Conservation (phyloP, 2,888 invertebrate species). For the Reticulitermes lucifugus region DNA sequence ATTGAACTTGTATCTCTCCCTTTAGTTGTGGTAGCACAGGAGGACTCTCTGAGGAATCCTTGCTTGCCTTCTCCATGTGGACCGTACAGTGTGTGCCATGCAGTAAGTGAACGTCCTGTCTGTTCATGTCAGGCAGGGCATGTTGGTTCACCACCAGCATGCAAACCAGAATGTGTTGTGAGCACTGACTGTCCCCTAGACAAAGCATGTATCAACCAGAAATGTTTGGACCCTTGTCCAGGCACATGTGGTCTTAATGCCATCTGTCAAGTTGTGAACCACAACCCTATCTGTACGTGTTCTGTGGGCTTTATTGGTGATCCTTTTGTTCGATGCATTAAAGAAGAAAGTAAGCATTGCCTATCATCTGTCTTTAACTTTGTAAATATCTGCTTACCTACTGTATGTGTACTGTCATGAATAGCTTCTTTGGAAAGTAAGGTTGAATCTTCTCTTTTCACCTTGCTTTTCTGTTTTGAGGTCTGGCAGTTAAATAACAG, state of each 20-base stretch:
- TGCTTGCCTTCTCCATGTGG: slow-evolving; percentile 76
- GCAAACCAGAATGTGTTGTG: slow-evolving; percentile 75
- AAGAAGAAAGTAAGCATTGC: slow-evolving; percentile 58
- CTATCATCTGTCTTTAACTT: not conserved
- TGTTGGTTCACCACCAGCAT: slow-evolving; percentile 73
- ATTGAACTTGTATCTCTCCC: slow-evolving; percentile 54
- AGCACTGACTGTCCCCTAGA: slow-evolving; percentile 76
- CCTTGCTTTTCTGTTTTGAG: no score
- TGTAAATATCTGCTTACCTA: slow-evolving; percentile 46
- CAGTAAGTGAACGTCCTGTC: slow-evolving; percentile 71
- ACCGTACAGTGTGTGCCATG: slow-evolving; percentile 74
- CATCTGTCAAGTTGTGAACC: slow-evolving; percentile 75
- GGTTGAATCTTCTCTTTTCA: no score
- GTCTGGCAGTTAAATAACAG: no score
- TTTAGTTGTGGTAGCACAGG: slow-evolving; percentile 60
- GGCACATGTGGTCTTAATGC: slow-evolving; percentile 74
- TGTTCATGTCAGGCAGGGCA: slow-evolving; percentile 73
- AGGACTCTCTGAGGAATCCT: slow-evolving; percentile 63
- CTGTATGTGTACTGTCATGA: not conserved
- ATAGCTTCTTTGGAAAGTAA: no score
- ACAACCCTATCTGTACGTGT: slow-evolving; percentile 77
- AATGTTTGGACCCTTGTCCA: slow-evolving; percentile 75
- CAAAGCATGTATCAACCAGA: slow-evolving; percentile 72
- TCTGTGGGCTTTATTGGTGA: slow-evolving; percentile 72
- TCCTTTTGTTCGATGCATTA: slow-evolving; percentile 70